phyloP scores from a whole-genome alignment of 2,797 vertebrate species.

The Brotula barbata region DNA sequence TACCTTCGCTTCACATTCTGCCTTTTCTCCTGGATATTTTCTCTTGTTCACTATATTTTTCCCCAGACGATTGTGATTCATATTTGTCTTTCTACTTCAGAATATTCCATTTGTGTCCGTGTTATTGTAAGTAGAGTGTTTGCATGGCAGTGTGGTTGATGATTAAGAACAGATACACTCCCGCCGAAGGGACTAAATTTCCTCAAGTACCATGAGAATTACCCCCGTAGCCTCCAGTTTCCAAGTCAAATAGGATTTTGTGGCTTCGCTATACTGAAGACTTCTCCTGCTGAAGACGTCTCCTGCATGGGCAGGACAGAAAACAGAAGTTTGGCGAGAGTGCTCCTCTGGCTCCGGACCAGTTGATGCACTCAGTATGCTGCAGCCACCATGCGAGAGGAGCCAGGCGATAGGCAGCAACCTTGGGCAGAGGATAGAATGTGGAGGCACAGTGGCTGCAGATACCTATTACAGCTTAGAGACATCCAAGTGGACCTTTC shows the following conservation, averaged over 20 bases:
- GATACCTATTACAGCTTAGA: conserved; percentile 34
- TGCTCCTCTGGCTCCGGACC: conserved; percentile 43
- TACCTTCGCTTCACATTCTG: conserved; percentile 35
- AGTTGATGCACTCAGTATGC: conserved; percentile 48
- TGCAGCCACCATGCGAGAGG: conserved; percentile 37
- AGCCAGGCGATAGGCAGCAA: conserved; percentile 43
- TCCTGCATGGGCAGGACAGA: conserved; percentile 16
- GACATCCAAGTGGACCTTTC: conserved; percentile 43
- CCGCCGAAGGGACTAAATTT: conserved; percentile 7
- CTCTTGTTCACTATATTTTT: conserved; percentile 13
- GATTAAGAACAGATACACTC: conserved; percentile 1
- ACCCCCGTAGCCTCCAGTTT: conserved; percentile 18
- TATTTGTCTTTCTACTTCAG: conserved; percentile 3
- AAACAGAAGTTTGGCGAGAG: conserved; percentile 35
- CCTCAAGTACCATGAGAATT: conserved; percentile 19
- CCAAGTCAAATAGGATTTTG: conserved; percentile 23
- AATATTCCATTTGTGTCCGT: background rate
- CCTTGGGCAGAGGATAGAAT: conserved; percentile 56
- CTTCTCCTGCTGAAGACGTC: conserved; percentile 12
- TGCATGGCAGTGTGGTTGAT: conserved; percentile 3
- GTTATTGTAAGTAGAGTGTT: background rate
- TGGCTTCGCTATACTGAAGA: conserved; percentile 1
- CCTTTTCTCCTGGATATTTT: conserved; percentile 12
- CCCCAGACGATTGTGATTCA: background rate
- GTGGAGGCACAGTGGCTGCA: conserved; percentile 30